A percentile compares a stretch with the other conserved stretches of the same genome.
These are phyloP conservation scores for Enteromius trimaculatus DNA, from an alignment of 2,797 vertebrate species.

Conservation along the genomic window DNA sequence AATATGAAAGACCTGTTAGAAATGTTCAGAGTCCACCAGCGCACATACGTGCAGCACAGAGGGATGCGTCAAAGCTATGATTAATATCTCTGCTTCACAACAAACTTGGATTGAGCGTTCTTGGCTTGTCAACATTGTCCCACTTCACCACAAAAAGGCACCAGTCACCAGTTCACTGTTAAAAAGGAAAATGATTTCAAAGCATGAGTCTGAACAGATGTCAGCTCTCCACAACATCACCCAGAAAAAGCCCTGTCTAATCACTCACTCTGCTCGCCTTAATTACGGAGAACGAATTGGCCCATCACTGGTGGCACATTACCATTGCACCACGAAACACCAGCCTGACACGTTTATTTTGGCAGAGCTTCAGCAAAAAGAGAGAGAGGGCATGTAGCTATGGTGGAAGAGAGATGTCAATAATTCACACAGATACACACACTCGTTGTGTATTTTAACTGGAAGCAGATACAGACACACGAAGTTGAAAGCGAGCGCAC, in stretches of 20 bases:
- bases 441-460: not conserved
- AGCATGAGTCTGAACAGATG: conserved; percentile 55
- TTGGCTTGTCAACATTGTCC: conserved; percentile 27
- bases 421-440: conserved; percentile 32
- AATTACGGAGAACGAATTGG: conserved; percentile 60
- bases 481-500: not conserved
- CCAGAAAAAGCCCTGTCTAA: conserved; percentile 48
- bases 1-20: conserved; percentile 3
- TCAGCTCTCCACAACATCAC: conserved; percentile 45
- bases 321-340: conserved; percentile 8
- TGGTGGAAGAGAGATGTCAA: conserved; percentile 38
- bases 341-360: conserved; percentile 31
- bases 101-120: conserved; percentile 19
- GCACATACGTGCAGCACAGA: not conserved
- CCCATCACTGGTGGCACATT: conserved; percentile 49
- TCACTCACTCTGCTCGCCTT: conserved; percentile 52
- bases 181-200: conserved; percentile 16
- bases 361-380: conserved; percentile 24
- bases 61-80: not conserved
- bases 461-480: conserved; percentile 1
- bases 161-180: conserved; percentile 40
- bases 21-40: not conserved
- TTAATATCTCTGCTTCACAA: conserved; percentile 27
- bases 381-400: conserved; percentile 6
- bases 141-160: conserved; percentile 29